Evolutionary conservation across 2,888 invertebrate species (phyloP), one percentile per base, ranked within the genome.

Genomic region (Molorchus minor): DNA sequence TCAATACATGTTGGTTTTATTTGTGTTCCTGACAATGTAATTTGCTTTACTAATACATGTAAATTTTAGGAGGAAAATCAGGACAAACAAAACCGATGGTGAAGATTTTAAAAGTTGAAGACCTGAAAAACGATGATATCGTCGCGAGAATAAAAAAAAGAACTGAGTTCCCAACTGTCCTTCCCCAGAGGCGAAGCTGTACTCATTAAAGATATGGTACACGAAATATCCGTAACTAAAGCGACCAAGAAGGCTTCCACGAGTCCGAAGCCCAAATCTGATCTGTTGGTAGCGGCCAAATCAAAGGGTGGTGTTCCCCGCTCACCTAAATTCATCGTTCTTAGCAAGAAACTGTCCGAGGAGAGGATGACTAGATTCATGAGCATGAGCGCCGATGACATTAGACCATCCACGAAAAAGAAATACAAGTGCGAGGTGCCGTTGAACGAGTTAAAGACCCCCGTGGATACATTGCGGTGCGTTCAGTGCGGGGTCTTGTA

Each of bases 391-490:
- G 65, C 71, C 1, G 60, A 67, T 3, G 74, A 77, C 56, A 13
- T 77, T 7, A 64, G 63, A 1, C 64, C 69, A 4, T 54, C 56
- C 20, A 36, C 43, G 12, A 70, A 68, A 45, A 73, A 69, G 54
- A 61, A 56, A 44, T 64, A 54, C 17, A 59, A 56, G n/a, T 76
- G 75, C 29, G 74, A 75, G 33, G 65, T 63, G 41, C 67, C 71
- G 25, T 58, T 74, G 7, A 64, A 55, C 2, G 65, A 73, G 7
- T 53, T 77, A 12, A 71, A 70, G 15, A 68, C 68, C 29, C 77
- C 76, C 0, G 72, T 71, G 15, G 79, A 80, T 57, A 77, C 76
- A 3, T 58, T 79, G 4, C 65, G 78, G 55, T 80, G 80, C 56
- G 53, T 69, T 0, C 61, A 67, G 5, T 80, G 80, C 49, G 71